A percentile compares a stretch with the other conserved stretches of the same genome.
phyloP scores from a whole-genome alignment of 2,888 invertebrate genomes.

The Sialis lutaria region DNA sequence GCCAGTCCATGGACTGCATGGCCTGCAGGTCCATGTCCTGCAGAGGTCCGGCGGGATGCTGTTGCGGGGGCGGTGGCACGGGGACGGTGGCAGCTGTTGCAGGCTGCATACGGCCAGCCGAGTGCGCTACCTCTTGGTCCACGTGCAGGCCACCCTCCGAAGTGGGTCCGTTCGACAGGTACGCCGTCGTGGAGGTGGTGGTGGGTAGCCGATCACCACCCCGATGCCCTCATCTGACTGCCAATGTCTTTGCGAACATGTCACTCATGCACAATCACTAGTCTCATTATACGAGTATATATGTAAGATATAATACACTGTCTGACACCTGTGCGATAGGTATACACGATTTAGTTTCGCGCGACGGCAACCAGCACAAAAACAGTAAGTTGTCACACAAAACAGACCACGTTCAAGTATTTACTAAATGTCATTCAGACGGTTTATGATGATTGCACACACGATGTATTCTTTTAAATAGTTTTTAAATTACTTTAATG shows the following conservation, averaged over 20 bases:
- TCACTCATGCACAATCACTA: too few species aligned
- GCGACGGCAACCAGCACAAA: too few species aligned
- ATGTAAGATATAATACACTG: too few species aligned
- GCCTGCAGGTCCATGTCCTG: conserved; percentile 82
- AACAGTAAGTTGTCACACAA: too few species aligned
- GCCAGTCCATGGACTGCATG: conserved; percentile 93
- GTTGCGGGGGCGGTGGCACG: conserved; percentile 48
- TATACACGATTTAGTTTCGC: too few species aligned
- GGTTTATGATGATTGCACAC: too few species aligned
- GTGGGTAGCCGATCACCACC: not conserved
- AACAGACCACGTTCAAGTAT: too few species aligned
- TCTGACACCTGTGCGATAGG: too few species aligned
- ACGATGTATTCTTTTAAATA: too few species aligned
- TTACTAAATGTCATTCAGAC: too few species aligned
- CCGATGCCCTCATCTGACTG: not conserved
- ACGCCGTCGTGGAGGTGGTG: conserved; percentile 4
- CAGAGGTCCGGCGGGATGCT: conserved; percentile 45
- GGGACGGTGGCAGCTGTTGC: conserved; percentile 39
- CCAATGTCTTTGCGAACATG: not conserved
- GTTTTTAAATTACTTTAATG: too few species aligned
- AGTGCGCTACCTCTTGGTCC: conserved; percentile 8
- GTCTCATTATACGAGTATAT: too few species aligned
- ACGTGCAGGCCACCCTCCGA: conserved; percentile 2
- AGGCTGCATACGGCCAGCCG: conserved; percentile 49
- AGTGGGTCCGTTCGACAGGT: conserved; percentile 3